These are phyloP conservation scores for Rhimphoctona megacephalus DNA, from an alignment of 2,888 invertebrate genomes.

Conservation along the genomic window DNA sequence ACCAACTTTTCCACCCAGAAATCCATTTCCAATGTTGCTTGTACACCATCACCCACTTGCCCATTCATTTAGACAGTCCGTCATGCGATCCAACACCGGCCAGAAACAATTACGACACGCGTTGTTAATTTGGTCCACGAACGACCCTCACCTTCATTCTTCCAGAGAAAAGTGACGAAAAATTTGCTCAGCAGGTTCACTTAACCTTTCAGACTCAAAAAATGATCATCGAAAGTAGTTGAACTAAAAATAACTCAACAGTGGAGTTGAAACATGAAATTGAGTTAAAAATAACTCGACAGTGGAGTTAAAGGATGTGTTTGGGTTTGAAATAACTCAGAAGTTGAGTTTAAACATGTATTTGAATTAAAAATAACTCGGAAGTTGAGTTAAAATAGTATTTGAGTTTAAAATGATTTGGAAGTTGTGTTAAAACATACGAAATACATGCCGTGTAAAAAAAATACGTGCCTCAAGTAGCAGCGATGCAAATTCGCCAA, in stretches of 20 bases:
- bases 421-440: neutral
- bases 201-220: neutral
- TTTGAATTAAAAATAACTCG: neutral
- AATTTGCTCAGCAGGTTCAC: neutral
- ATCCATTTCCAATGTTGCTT: constrained; percentile 31
- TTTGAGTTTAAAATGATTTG: neutral
- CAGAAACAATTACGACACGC: constrained; percentile 76
- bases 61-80: constrained; percentile 47
- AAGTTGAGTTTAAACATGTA: neutral
- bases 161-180: neutral
- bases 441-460: neutral
- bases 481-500: neutral
- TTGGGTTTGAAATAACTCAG: neutral
- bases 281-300: neutral
- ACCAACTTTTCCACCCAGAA: constrained; percentile 36
- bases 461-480: neutral
- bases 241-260: neutral
- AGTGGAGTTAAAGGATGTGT: neutral
- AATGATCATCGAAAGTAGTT: neutral
- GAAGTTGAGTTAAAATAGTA: neutral
- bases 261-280: neutral
- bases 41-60: neutral
- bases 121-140: constrained; percentile 70
- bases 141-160: neutral
- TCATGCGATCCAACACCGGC: constrained; percentile 61